Conservation (phyloP, 2,113 vertebrate genomes). For the Elephantulus edwardii region DNA sequence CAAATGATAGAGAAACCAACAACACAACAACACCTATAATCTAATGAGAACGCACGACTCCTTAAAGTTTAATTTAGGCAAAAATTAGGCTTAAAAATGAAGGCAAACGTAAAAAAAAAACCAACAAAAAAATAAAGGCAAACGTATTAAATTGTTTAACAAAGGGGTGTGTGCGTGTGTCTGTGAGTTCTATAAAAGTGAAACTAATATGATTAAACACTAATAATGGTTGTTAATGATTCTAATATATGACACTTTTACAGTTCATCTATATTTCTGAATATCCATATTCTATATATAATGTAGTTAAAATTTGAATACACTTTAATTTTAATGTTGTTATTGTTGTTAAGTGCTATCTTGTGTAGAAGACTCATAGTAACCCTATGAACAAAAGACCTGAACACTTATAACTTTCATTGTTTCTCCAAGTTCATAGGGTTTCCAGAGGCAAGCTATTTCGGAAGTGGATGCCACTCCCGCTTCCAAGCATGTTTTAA, state of each 20-base stretch:
- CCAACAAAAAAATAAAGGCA: too few relatives aligned
- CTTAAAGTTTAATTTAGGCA: background rate
- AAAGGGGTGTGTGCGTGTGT: background rate
- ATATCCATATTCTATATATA: background rate
- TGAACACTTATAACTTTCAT: too few relatives aligned
- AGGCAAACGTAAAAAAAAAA: too few relatives aligned
- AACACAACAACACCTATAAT: background rate
- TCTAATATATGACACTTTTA: constrained; percentile 26
- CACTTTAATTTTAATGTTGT: constrained; percentile 15
- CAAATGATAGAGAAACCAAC: constrained; percentile 13
- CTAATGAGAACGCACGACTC: background rate
- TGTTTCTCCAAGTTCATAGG: too few relatives aligned
- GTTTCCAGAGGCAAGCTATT: too few relatives aligned
- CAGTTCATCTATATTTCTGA: background rate
- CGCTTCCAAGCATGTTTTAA: too few relatives aligned
- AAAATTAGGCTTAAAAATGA: too few relatives aligned
- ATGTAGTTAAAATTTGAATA: constrained; percentile 3
- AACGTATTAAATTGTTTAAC: too few relatives aligned
- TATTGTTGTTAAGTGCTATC: too few relatives aligned
- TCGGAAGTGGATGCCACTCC: too few relatives aligned
- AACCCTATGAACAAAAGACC: too few relatives aligned
- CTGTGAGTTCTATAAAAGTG: background rate
- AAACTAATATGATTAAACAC: constrained; percentile 3
- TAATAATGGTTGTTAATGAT: background rate
- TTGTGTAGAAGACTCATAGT: too few relatives aligned